phyloP scores from a whole-genome alignment of 2,888 invertebrate genomes.

The Lasioglossum oenotherae region DNA sequence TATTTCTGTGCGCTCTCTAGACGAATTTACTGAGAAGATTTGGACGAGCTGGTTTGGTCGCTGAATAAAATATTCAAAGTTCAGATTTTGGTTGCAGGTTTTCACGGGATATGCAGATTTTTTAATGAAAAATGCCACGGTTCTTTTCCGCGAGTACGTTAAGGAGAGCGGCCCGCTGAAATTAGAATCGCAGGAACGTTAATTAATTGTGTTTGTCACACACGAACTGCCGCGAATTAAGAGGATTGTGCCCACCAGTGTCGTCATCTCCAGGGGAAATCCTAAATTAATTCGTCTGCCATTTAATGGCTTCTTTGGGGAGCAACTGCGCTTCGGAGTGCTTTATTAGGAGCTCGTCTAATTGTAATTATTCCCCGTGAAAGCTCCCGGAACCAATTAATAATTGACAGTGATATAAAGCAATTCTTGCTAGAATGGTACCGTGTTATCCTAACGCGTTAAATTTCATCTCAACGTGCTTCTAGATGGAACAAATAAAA shows the following conservation, averaged over 20 bases:
- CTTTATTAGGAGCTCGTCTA: slow-evolving; percentile 2
- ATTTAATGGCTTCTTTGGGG: slow-evolving; percentile 17
- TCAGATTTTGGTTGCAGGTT: neutral
- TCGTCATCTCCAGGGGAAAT: neutral
- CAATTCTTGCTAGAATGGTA: neutral
- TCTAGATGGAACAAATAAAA: too few relatives aligned
- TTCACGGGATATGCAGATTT: slow-evolving; percentile 19
- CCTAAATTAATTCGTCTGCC: slow-evolving; percentile 37
- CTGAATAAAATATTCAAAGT: neutral
- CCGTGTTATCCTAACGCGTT: neutral
- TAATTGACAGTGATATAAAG: neutral
- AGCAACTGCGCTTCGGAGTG: neutral
- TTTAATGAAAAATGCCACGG: neutral
- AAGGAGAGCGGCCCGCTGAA: neutral
- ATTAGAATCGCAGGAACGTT: slow-evolving; percentile 36
- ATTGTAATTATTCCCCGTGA: neutral
- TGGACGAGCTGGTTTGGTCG: neutral
- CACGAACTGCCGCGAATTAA: slow-evolving; percentile 20
- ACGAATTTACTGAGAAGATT: neutral
- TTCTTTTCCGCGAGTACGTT: neutral
- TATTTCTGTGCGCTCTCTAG: neutral
- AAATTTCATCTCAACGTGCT: too few relatives aligned
- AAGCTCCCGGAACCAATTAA: neutral
- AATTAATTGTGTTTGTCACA: slow-evolving; percentile 47
- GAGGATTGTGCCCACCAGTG: slow-evolving; percentile 12